These are phyloP conservation scores for Brachionus sp. DNA, from an alignment of 1,140 invertebrate species.

Conservation along the genomic window DNA sequence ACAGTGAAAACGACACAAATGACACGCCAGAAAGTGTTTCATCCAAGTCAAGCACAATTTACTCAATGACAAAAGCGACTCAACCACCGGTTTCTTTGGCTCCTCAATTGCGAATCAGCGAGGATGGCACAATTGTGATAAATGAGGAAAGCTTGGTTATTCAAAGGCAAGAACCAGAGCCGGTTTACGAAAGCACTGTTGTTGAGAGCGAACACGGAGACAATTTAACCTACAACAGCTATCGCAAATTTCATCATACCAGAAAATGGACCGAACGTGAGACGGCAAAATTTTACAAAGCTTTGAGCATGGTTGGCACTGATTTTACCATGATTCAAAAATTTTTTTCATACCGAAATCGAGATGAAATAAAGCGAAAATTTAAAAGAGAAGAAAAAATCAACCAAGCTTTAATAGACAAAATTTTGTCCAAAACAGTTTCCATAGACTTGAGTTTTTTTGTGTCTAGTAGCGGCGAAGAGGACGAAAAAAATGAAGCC, in stretches of 20 bases:
- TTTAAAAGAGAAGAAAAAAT: slow-evolving; percentile 47
- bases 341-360: slow-evolving; percentile 40
- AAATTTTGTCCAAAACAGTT: slow-evolving; percentile 32
- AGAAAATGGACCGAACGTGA: slow-evolving; percentile 37
- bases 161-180: neutral
- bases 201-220: slow-evolving; percentile 7
- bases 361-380: slow-evolving; percentile 46
- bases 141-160: slow-evolving; percentile 45
- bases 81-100: neutral
- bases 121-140: slow-evolving; percentile 24
- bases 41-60: slow-evolving; percentile 19
- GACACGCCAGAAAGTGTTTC: slow-evolving; percentile 3
- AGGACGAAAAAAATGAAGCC: neutral
- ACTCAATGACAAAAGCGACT: neutral
- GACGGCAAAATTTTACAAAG: slow-evolving; percentile 45
- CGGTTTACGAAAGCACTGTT: neutral
- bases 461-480: slow-evolving; percentile 24
- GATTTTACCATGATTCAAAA: slow-evolving; percentile 46
- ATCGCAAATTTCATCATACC: slow-evolving; percentile 42
- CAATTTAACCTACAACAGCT: slow-evolving; percentile 43
- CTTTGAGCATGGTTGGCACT: slow-evolving; percentile 45
- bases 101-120: slow-evolving; percentile 43
- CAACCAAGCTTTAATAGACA: slow-evolving; percentile 45
- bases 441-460: slow-evolving; percentile 35
- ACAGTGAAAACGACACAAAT: slow-evolving; percentile 20